Base-by-base conservation (phyloP, 2,113 vertebrate species). In the Benitochromis conjunctus region DNA sequence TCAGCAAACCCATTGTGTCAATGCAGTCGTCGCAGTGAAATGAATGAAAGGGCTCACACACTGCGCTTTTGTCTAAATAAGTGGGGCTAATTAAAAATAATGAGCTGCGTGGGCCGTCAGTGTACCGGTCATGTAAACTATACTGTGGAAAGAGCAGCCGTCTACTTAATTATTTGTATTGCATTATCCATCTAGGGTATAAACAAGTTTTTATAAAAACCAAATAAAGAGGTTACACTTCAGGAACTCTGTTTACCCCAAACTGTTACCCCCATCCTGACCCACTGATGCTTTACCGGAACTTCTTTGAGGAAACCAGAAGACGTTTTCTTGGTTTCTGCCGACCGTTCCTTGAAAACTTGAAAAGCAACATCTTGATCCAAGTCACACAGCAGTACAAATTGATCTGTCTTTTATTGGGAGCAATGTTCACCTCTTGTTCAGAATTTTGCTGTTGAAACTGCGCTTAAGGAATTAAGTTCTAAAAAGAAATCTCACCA, bases 401-500 rank as follows among this genome's bases (percentile, higher is more conserved):
- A 18, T 16, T 2, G 7, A 31, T 53, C 5, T 13, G 71, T 1
- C 26, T 31, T 76, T 76, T 2, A 3, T 53, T 53, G 46, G 71
- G 71, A 34, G 18, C 26, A 74, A 76, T 48, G n/a, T 16, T 18
- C 16, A 34, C 26, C 38, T 48, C 11, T 26, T 34, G 21, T 46
- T 51, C 13, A 5, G 26, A 79, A 24, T 48, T 48, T 80, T 43
- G 55, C 76, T 76, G 60, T 87, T 69, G 7, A 51, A 76, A 53
- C 43, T 60, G 9, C 81, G 71, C 88, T 81, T n/a, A 21, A 85
- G 77, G 82, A 79, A 82, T 87, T 81, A 88, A 85, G 85, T 84
- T 81, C 84, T 86, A 82, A 58, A 38, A 82, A 54, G 80, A 90
- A 91, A 89, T 92, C 89, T 94, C 91, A 83, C 81, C 41, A 14